Percentiles rank a stretch among this genome's conserved stretches.
Conservation (phyloP, 92 coral and sea anemone species). For the Montipora capitata region DNA sequence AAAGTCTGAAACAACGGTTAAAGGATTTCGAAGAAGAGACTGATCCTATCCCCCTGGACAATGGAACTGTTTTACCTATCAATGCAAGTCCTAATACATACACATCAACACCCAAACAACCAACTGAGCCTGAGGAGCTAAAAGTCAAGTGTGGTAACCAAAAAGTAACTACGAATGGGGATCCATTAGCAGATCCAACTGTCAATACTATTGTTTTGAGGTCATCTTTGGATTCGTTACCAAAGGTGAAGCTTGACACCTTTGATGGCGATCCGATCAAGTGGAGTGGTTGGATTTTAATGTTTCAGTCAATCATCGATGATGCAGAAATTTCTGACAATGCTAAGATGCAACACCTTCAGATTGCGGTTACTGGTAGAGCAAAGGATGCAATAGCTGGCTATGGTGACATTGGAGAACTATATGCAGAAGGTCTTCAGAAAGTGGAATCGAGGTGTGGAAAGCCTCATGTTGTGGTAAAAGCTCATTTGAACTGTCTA, state of each 20-base stretch:
- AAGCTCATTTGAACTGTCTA: too few species aligned
- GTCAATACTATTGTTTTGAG: background rate
- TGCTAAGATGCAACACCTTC: slow-evolving; percentile 45
- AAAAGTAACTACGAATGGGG: too few species aligned
- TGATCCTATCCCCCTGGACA: background rate
- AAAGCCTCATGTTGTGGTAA: too few species aligned
- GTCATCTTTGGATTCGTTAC: too few species aligned
- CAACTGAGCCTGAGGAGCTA: too few species aligned
- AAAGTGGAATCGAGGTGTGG: slow-evolving; percentile 43
- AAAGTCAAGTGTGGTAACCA: background rate
- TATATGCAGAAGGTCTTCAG: slow-evolving; percentile 5
- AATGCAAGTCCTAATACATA: background rate
- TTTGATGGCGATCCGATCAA: too few species aligned
- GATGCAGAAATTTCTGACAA: slow-evolving; percentile 25
- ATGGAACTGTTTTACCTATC: background rate
- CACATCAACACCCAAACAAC: too few species aligned
- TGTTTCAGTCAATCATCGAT: slow-evolving; percentile 13
- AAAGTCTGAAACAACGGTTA: background rate
- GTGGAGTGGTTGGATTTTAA: slow-evolving; percentile 10
- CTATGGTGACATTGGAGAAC: slow-evolving; percentile 37
- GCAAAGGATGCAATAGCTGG: slow-evolving; percentile 39
- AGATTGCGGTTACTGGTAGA: slow-evolving; percentile 14
- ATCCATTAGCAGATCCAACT: background rate
- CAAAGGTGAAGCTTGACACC: slow-evolving; percentile 19
- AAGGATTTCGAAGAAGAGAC: slow-evolving; percentile 26